Evolutionary conservation across 2,888 invertebrate genomes (phyloP).

Genomic region (Eupithecia subfuscata): DNA sequence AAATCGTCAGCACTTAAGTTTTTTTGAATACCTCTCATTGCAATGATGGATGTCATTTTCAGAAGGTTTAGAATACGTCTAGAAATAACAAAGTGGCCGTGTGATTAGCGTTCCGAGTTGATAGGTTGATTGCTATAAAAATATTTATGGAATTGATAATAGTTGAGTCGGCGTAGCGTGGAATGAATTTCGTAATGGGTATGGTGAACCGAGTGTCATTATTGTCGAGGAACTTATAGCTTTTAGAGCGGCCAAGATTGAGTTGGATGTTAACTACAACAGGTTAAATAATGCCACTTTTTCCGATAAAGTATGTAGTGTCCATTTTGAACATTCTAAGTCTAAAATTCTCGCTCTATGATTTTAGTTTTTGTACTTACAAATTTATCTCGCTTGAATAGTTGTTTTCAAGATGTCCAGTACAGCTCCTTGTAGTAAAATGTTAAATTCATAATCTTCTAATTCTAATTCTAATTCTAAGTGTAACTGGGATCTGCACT

Average conservation of each 20-base stretch:
- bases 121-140: conserved; percentile 76
- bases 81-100: conserved; percentile 59
- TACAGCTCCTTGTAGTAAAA: background rate
- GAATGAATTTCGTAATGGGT: conserved; percentile 56
- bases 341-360: background rate
- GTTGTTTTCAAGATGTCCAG: background rate
- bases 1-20: conserved; percentile 35
- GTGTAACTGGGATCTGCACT: too few species aligned
- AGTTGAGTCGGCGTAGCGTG: conserved; percentile 42
- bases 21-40: conserved; percentile 38
- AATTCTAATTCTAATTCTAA: too few species aligned
- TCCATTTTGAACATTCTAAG: background rate
- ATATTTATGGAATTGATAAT: conserved; percentile 72
- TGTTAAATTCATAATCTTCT: background rate
- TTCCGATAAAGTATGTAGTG: background rate
- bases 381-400: background rate
- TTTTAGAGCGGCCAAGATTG: conserved; percentile 17
- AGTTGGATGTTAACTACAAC: background rate
- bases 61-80: conserved; percentile 65
- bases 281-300: background rate
- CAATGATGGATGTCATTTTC: conserved; percentile 66
- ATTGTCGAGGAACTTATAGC: conserved; percentile 27
- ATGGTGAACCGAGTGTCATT: conserved; percentile 43
- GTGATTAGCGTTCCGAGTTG: conserved; percentile 68
- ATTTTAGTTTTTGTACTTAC: background rate